These are phyloP conservation scores for Diorhabda carinulata DNA, from an alignment of 1,140 invertebrate genomes.

Conservation along the genomic window DNA sequence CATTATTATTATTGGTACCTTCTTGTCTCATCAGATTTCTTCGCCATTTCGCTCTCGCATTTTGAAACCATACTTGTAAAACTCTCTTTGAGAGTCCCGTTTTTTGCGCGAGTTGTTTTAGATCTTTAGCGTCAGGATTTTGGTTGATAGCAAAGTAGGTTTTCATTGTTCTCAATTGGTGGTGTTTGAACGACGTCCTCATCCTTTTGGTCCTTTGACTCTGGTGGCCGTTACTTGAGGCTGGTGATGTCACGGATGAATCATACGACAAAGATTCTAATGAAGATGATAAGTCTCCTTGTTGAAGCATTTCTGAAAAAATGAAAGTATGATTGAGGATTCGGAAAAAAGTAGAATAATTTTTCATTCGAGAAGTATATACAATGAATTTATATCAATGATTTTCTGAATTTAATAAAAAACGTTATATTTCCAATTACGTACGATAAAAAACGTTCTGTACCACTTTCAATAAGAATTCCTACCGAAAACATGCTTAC, in stretches of 20 bases:
- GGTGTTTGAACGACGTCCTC: constrained; percentile 95
- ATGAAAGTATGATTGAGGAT: not conserved
- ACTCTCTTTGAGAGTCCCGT: constrained; percentile 95
- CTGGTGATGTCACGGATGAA: constrained; percentile 67
- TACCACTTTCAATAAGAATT: not conserved
- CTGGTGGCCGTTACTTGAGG: constrained; percentile 55
- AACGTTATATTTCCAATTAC: no score
- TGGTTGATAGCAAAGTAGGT: constrained; percentile 95
- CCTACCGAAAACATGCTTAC: constrained; percentile 3
- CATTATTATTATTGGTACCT: constrained; percentile 46
- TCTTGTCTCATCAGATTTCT: constrained; percentile 78
- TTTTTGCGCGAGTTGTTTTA: constrained; percentile 92
- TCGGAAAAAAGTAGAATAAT: no score
- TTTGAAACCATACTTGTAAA: constrained; percentile 98
- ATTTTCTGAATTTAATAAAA: no score
- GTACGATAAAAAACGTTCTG: no score
- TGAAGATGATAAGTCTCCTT: constrained; percentile 68
- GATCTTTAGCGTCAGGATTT: constrained; percentile 94
- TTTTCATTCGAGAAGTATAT: no score
- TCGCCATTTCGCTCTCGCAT: constrained; percentile 93
- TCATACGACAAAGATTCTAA: constrained; percentile 74
- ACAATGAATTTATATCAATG: no score
- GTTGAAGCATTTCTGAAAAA: constrained; percentile 65
- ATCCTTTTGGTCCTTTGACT: constrained; percentile 79
- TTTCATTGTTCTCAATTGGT: constrained; percentile 96